Evolutionary conservation across 2,888 invertebrate genomes (phyloP), one percentile per base, ranked within the genome.

Genomic region (Papilio elwesi): DNA sequence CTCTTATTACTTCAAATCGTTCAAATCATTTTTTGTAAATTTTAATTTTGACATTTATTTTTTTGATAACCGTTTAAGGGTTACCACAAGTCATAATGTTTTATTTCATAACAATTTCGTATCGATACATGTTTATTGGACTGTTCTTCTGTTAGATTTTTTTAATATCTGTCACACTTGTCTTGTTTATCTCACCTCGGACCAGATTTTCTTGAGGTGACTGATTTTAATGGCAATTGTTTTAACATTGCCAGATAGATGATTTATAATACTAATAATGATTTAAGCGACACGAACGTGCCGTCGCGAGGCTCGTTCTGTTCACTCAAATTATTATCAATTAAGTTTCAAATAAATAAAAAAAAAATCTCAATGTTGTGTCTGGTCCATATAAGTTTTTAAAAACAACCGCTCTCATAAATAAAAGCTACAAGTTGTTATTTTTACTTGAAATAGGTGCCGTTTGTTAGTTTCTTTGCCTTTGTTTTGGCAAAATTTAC

Each of bases 221-320:
- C 26, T 26, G 26, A 26, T 26, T 26, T 26, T 26, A 26, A 26
- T 26, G 26, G 26, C 26, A 4, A 26, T 26, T 26, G 4, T 26
- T 26, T 2, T 2, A 26, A 26, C 26, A 26, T 26, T 26, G 26
- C 26, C 1, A 57, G 36, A 57, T 12, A 51, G 9, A 69, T 38
- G 8, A 12, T 36, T 49, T 13, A 68, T 36, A 67, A 15, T 52
- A 65, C 72, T 74, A 75, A 66, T 69, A 77, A 75, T 78, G 82
- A 74, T 84, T 81, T 85, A 78, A 85, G 85, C 84, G 77, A 47
- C 36, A 76, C 73, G 74, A 73, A 74, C 80, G 79, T 73, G 74
- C 47, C 82, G 78, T 78, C 67, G 85, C 85, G 12, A 76, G 76
- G 65, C 76, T 72, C 78, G 76, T 63, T 72, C 62, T 47, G 72